These are phyloP conservation scores for Syrrhaptes paradoxus DNA, from an alignment of 2,113 vertebrate genomes.

Conservation along the genomic window DNA sequence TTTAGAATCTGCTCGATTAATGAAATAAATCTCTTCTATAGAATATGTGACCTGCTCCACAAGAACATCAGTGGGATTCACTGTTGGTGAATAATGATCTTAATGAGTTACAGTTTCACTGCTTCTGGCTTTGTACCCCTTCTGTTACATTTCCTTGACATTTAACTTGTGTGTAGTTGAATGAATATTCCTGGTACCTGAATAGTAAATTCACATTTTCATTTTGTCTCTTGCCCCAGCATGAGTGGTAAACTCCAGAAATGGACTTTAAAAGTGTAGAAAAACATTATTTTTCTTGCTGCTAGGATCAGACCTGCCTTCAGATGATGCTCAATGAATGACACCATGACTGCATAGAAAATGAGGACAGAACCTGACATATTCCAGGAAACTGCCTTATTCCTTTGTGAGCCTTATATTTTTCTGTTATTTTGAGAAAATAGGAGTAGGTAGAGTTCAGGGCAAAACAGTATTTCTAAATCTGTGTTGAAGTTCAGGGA, in stretches of 20 bases:
- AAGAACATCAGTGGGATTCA: neutral
- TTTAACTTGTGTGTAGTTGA: neutral
- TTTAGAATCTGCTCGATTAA: neutral
- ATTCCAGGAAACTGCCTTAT: neutral
- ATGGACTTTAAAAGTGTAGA: neutral
- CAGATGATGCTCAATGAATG: neutral
- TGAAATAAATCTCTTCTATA: neutral
- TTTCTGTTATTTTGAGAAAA: neutral
- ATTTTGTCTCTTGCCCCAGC: neutral
- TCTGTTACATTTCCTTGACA: neutral
- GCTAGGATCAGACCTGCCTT: neutral
- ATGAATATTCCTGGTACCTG: neutral
- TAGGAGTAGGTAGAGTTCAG: neutral
- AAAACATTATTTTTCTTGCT: neutral
- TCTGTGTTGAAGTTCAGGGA: neutral
- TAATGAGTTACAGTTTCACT: neutral
- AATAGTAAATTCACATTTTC: neutral
- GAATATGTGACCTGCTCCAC: neutral
- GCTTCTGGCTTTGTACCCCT: neutral
- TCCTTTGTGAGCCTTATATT: neutral
- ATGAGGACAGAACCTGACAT: neutral
- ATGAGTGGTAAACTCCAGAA: neutral
- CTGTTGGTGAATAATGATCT: neutral
- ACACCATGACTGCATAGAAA: neutral
- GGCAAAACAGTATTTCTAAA: neutral